Conservation (phyloP, 2,888 invertebrate species). For the Cetonia aurata region DNA sequence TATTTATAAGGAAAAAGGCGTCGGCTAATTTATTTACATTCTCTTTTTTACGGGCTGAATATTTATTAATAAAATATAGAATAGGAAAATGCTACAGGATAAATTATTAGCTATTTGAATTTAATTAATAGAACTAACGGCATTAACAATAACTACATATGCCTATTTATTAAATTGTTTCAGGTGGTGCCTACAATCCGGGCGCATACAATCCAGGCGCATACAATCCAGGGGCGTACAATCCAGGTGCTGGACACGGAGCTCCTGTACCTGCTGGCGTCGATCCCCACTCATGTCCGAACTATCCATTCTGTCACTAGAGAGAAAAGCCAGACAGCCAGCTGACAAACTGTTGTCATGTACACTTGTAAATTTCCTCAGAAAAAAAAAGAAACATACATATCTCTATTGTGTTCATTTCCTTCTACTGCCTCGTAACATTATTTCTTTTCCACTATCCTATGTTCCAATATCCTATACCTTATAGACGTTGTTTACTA, state of each 20-base stretch:
- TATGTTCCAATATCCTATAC: constrained; percentile 18
- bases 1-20: too few relatives aligned
- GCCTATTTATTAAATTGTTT: background rate
- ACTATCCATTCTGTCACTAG: constrained; percentile 66
- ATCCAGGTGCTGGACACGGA: constrained; percentile 43
- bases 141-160: background rate
- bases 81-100: too few relatives aligned
- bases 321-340: constrained; percentile 53
- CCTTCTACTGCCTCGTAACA: constrained; percentile 2
- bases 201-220: constrained; percentile 36
- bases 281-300: constrained; percentile 63
- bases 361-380: constrained; percentile 39
- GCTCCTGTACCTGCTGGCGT: constrained; percentile 65
- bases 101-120: too few relatives aligned
- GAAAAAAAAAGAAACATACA: constrained; percentile 26
- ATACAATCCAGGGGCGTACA: constrained; percentile 35
- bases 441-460: constrained; percentile 21
- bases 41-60: too few relatives aligned
- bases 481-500: constrained; percentile 25
- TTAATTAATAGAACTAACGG: too few relatives aligned
- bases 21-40: too few relatives aligned
- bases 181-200: constrained; percentile 43
- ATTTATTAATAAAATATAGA: too few relatives aligned
- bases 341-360: constrained; percentile 57
- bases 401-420: constrained; percentile 34